Conservation (phyloP, 2,797 vertebrate species). For the Macrochelys suwanniensis region DNA sequence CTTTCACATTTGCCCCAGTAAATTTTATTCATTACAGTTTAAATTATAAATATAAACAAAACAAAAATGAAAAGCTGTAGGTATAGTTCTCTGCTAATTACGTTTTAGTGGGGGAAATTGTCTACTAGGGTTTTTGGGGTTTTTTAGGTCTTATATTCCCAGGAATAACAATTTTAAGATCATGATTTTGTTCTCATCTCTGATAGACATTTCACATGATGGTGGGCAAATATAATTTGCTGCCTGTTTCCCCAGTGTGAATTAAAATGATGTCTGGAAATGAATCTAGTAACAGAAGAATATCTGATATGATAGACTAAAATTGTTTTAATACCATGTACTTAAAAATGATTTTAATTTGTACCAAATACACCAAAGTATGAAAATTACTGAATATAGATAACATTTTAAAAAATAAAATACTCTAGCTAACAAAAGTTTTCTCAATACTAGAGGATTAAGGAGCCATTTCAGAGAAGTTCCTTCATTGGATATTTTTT, state of each 20-base stretch:
- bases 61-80: background rate
- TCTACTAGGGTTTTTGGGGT: background rate
- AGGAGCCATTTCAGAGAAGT: background rate
- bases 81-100: background rate
- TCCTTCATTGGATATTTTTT: background rate
- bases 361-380: background rate
- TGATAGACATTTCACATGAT: background rate
- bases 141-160: background rate
- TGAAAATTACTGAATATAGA: background rate
- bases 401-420: background rate
- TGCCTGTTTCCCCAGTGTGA: background rate
- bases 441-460: background rate
- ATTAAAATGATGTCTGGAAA: background rate
- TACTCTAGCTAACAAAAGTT: background rate
- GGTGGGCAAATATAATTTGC: background rate
- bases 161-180: background rate
- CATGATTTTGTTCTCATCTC: background rate
- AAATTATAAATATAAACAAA: background rate
- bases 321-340: background rate
- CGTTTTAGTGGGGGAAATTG: background rate
- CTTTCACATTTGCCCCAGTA: background rate
- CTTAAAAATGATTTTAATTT: background rate
- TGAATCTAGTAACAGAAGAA: background rate
- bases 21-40: background rate
- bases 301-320: background rate